Conservation (phyloP, 2,888 invertebrate genomes). For the Melanchra persicariae region DNA sequence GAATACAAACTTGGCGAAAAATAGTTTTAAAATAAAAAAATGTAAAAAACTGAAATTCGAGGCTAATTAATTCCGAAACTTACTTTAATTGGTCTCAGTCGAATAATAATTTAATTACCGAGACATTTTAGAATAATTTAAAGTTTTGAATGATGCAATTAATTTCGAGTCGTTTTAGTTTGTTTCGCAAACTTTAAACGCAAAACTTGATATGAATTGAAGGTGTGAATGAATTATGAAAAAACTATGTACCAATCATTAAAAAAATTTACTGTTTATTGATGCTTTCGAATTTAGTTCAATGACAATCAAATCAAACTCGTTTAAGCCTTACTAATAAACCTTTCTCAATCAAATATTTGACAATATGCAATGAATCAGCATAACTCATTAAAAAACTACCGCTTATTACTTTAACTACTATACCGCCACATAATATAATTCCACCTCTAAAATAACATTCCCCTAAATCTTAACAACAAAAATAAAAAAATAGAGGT, state of each 20-base stretch:
- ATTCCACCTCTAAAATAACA: conserved; percentile 68
- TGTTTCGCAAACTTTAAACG: conserved; percentile 38
- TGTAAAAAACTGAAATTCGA: conserved; percentile 36
- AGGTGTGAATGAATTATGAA: no score
- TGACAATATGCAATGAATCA: background rate
- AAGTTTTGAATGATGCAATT: conserved; percentile 56
- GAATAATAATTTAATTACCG: conserved; percentile 41
- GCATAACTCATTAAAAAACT: background rate
- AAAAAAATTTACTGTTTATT: no score
- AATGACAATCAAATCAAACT: background rate
- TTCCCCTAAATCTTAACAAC: conserved; percentile 79
- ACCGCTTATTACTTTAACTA: background rate
- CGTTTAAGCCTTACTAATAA: background rate
- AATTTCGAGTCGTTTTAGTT: conserved; percentile 43
- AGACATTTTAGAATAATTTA: conserved; percentile 51
- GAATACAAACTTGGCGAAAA: conserved; percentile 13
- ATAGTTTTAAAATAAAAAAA: conserved; percentile 19
- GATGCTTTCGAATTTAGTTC: conserved; percentile 22
- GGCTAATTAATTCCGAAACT: conserved; percentile 54
- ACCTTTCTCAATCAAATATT: background rate
- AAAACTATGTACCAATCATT: no score
- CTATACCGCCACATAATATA: background rate
- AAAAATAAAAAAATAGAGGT: conserved; percentile 77
- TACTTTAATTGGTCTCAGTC: conserved; percentile 46
- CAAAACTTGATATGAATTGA: conserved; percentile 24